A percentile compares a stretch with the other conserved stretches of the same genome.
Evolutionary conservation across 2,888 invertebrate genomes (phyloP).

Genomic region (Microchrysa polita): DNA sequence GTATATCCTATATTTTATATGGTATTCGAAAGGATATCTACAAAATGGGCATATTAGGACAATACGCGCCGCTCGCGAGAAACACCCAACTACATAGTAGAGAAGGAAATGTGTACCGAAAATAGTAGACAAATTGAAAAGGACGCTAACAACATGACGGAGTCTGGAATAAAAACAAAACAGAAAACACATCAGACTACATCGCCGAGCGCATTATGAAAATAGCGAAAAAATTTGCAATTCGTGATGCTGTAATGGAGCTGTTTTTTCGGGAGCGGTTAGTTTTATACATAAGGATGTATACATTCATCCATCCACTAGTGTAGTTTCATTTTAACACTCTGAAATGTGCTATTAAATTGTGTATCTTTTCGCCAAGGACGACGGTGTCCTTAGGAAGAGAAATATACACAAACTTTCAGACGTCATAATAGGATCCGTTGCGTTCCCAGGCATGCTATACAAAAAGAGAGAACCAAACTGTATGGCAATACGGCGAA

Average conservation of each 20-base stretch:
- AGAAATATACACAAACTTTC: conserved; percentile 27
- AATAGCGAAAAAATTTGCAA: conserved; percentile 41
- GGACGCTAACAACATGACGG: not conserved
- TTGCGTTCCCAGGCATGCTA: not conserved
- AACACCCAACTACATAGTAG: not conserved
- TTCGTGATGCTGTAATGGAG: conserved; percentile 34
- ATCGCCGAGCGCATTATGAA: conserved; percentile 36
- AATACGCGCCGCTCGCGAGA: conserved; percentile 19
- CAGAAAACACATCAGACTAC: conserved; percentile 34
- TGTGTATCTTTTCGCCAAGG: conserved; percentile 27
- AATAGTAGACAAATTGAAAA: not conserved
- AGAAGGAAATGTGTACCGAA: not conserved
- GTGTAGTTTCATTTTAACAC: conserved; percentile 19
- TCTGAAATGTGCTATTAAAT: conserved; percentile 29
- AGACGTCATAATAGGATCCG: conserved; percentile 36
- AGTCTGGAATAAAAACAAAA: not conserved
- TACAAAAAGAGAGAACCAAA: not conserved
- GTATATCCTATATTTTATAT: conserved; percentile 31
- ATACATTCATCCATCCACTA: conserved; percentile 1
- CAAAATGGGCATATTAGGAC: conserved; percentile 35
- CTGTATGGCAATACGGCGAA: conserved; percentile 1
- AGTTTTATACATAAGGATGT: not conserved
- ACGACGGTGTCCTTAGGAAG: no score
- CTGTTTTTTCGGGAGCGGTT: no score
- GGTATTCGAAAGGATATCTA: conserved; percentile 28